Percentiles rank a stretch among this genome's conserved stretches.
Evolutionary conservation across 2,888 invertebrate genomes (phyloP).

Genomic region (Argyresthia goedartella): DNA sequence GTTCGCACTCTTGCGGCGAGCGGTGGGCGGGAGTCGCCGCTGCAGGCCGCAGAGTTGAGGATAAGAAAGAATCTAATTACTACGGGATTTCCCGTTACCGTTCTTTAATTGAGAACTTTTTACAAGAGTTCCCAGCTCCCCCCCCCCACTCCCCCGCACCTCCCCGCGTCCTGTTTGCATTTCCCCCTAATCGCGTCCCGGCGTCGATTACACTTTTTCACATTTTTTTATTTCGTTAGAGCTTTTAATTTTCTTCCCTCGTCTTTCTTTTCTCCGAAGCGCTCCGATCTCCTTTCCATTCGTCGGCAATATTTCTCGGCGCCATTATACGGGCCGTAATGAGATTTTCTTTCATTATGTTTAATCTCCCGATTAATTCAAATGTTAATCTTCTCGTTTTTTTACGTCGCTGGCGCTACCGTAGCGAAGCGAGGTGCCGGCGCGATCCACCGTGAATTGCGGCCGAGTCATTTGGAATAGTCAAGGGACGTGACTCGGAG

Average conservation of each 20-base stretch:
- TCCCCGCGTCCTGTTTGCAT: slow-evolving; percentile 42
- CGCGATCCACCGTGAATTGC: slow-evolving; percentile 38
- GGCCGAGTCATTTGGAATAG: slow-evolving; percentile 54
- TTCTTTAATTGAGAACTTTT: slow-evolving; percentile 66
- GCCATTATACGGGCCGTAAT: slow-evolving; percentile 65
- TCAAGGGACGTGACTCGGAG: slow-evolving; percentile 56
- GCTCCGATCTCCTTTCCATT: slow-evolving; percentile 44
- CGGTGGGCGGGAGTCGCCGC: slow-evolving; percentile 33
- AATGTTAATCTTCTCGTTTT: slow-evolving; percentile 61
- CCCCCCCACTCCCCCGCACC: slow-evolving; percentile 2
- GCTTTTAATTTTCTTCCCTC: slow-evolving; percentile 67
- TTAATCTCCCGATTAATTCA: slow-evolving; percentile 72
- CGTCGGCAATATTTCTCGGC: slow-evolving; percentile 59
- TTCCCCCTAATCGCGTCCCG: slow-evolving; percentile 46
- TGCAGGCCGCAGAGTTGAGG: slow-evolving; percentile 16
- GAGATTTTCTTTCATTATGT: slow-evolving; percentile 72
- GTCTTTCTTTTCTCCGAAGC: slow-evolving; percentile 38
- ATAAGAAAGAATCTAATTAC: slow-evolving; percentile 69
- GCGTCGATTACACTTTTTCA: slow-evolving; percentile 69
- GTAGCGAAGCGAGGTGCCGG: slow-evolving; percentile 37
- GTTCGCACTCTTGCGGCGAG: slow-evolving; percentile 42
- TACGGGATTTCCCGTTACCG: slow-evolving; percentile 52
- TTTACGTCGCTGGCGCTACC: slow-evolving; percentile 51
- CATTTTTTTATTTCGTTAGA: slow-evolving; percentile 67
- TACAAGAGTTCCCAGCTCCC: slow-evolving; percentile 1